Evolutionary conservation across 2,113 vertebrate genomes (phyloP), one percentile per base, ranked within the genome.

Genomic region (Mesitornis unicolor): DNA sequence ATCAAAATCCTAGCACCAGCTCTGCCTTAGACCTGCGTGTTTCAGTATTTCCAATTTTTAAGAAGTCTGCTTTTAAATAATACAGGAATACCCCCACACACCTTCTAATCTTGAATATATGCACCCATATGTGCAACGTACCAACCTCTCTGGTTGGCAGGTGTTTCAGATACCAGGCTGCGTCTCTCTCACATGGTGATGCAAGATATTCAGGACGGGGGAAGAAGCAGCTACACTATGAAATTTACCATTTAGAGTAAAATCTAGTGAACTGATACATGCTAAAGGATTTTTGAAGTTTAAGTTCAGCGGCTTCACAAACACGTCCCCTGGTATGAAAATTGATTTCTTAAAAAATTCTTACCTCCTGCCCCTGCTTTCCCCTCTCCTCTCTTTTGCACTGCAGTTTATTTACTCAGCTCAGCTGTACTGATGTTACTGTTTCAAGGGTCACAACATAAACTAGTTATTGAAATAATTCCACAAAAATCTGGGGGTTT

Each of bases 321-420:
- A 80, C n/a, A 74, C 0, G 2, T 7, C 7, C 28, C n/a, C 47
- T 26, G 21, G 26, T 6, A 47, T 0, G 3, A 90, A 77, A 74
- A 61, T 1, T 4, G 1, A 9, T 33, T 73, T n/a, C 38, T 11
- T 3, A 0, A 38, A 42, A n/a, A n/a, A 24, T 5, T 59, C 45
- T 59, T 74, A 25, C n/a, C 47, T 80, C 29, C 35, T 67, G 42
- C 16, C 43, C 59, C 33, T 54, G n/a, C 21, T 51, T 81, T 75
- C 54, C 28, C 10, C 10, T 48, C n/a, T 60, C 47, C 35, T 40
- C 13, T 42, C 60, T 64, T 26, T n/a, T 47, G 15, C 28, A 45
- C 15, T 35, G 26, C 29, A 61, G 36, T 68, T 89, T 76, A 59
- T n/a, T 60, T 54, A 88, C 36, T 16, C 64, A 71, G 25, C 33